Base-by-base conservation (phyloP, 2,797 vertebrate genomes). In the Eurystomus glaucurus region DNA sequence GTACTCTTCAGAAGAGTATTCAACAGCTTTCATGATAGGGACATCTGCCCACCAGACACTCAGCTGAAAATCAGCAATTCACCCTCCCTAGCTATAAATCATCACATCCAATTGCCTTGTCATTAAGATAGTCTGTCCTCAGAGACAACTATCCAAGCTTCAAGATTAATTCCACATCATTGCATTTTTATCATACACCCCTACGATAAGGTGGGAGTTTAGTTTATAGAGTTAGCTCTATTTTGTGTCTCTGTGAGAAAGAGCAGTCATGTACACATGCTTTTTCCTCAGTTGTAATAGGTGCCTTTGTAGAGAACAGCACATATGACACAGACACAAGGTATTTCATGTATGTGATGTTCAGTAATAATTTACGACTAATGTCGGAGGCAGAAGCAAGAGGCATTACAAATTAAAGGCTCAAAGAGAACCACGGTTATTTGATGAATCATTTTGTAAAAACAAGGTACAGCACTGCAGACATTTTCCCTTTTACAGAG, bases 151-250 rank as follows among this genome's bases (percentile, higher is more conserved):
- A 55, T 46, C 21, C 57, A 74, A 77, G 88, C 45, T 70, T 90
- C 62, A 85, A 88, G 83, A 96, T 94, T 93, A 89, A 92, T 93
- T 91, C 55, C 52, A 91, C 55, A 92, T 74, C 60, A 68, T 4
- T 57, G 77, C 33, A 46, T 74, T 96, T 92, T 95, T 91, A 92
- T 89, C 88, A 57, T 68, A 60, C 66, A 66, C 35, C 23, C 55
- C 39, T 91, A 80, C 1, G 16, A 87, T 46, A 88, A 88, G 48
- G 55, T 52, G 66, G 70, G 20, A 94, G 25, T 65, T 82, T 48
- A 70, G 46, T 79, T 93, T 84, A 94, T 9, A 66, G 68, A 80
- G 72, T 72, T 78, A 81, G 75, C 23, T 81, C 68, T 80, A 8
- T 37, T 61, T 76, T 6, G 39, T 83, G 33, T 60, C 75, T 75